A percentile compares a stretch with the other conserved stretches of the same genome.
These are phyloP conservation scores for Fistularia commersonii DNA, from an alignment of 2,797 vertebrate genomes.

Conservation along the genomic window DNA sequence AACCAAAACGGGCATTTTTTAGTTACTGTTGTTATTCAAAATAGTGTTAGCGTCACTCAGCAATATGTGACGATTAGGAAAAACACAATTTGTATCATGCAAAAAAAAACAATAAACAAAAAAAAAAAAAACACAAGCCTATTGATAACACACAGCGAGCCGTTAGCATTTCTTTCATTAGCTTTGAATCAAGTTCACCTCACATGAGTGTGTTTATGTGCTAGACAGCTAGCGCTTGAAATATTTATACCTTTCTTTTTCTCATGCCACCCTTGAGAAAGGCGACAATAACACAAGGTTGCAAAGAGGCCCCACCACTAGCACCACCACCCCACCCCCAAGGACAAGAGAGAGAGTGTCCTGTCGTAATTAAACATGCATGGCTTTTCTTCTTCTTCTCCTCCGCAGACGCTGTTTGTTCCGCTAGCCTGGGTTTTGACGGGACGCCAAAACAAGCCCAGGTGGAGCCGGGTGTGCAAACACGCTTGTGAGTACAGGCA, in stretches of 20 bases:
- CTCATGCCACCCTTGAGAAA: conserved; percentile 85
- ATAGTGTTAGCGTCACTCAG: too few relatives aligned
- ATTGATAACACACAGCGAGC: too few relatives aligned
- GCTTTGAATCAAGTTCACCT: too few relatives aligned
- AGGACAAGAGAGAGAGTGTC: conserved; percentile 81
- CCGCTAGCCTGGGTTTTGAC: conserved; percentile 92
- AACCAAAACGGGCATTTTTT: too few relatives aligned
- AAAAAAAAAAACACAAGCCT: conserved; percentile 16
- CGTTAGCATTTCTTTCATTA: too few relatives aligned
- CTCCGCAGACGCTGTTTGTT: conserved; percentile 85
- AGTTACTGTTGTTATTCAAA: too few relatives aligned
- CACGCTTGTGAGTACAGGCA: conserved; percentile 90
- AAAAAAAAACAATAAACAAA: too few relatives aligned
- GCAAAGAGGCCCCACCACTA: conserved; percentile 81
- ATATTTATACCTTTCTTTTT: conserved; percentile 86
- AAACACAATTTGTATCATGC: too few relatives aligned
- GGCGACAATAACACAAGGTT: conserved; percentile 86
- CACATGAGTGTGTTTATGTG: conserved; percentile 28
- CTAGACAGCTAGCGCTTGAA: conserved; percentile 76
- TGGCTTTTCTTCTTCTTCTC: conserved; percentile 83
- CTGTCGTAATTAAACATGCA: conserved; percentile 97
- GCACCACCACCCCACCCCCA: too few relatives aligned
- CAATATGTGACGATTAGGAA: too few relatives aligned
- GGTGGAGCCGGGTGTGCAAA: conserved; percentile 94
- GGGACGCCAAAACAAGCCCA: conserved; percentile 94